phyloP scores from a whole-genome alignment of 2,113 vertebrate species.

The Orthonyx spaldingii region DNA sequence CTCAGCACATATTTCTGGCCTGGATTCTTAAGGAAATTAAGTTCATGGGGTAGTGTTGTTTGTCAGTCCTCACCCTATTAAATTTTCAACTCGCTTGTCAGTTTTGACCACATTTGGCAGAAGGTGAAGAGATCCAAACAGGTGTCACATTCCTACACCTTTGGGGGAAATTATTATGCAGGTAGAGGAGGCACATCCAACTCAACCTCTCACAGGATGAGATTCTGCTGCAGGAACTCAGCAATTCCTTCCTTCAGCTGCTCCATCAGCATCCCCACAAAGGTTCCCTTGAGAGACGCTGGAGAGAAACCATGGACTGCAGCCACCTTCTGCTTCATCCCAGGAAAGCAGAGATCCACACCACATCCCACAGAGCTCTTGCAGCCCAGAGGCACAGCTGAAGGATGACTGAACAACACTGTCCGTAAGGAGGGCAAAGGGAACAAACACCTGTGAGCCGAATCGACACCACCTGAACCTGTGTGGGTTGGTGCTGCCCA shows the following conservation, averaged over 20 bases:
- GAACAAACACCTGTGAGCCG: background rate
- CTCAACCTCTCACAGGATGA: background rate
- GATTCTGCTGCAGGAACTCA: background rate
- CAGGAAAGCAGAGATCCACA: background rate
- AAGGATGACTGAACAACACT: accelerated
- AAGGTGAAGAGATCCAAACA: background rate
- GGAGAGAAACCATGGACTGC: background rate
- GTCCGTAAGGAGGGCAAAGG: background rate
- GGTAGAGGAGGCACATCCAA: background rate
- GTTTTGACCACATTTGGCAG: background rate
- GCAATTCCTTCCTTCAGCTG: background rate
- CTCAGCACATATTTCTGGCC: background rate
- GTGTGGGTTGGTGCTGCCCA: background rate
- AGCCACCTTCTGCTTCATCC: background rate
- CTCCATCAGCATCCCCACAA: background rate
- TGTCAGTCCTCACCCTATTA: background rate
- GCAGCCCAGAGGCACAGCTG: background rate
- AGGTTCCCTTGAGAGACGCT: background rate
- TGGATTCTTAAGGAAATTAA: background rate
- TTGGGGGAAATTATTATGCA: background rate
- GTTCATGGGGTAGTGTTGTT: background rate
- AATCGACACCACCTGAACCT: background rate
- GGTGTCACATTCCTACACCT: background rate
- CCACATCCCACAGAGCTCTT: accelerated
- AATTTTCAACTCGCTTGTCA: background rate